phyloP scores from a whole-genome alignment of 2,113 vertebrate species.

The Rhegmatorhina hoffmannsi region DNA sequence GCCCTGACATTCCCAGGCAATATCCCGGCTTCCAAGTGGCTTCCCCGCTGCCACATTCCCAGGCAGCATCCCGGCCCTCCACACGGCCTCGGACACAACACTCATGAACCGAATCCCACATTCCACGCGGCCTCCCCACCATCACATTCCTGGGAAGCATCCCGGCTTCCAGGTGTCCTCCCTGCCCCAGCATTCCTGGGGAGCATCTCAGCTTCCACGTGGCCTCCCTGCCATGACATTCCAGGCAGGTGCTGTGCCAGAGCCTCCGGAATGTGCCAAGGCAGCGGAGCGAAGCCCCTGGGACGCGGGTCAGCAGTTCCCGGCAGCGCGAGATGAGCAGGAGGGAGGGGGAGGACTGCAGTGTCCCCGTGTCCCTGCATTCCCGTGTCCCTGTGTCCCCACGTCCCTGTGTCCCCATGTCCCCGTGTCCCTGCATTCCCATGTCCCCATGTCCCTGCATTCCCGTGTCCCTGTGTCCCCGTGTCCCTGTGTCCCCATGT shows the following conservation, averaged over 20 bases:
- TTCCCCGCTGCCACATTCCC: background rate
- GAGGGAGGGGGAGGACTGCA: background rate
- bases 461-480: too few relatives aligned
- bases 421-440: too few relatives aligned
- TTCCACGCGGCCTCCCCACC: background rate
- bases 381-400: too few relatives aligned
- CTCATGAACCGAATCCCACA: background rate
- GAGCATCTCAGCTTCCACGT: background rate
- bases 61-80: background rate
- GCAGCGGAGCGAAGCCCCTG: background rate
- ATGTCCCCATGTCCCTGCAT: background rate
- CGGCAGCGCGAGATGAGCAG: background rate
- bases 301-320: background rate
- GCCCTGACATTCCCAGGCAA: too few relatives aligned
- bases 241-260: background rate
- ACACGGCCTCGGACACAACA: fast-evolving
- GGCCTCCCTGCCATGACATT: background rate
- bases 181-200: background rate
- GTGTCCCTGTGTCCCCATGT: too few relatives aligned
- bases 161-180: background rate
- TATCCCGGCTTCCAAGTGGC: background rate
- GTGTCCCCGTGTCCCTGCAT: background rate
- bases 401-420: too few relatives aligned
- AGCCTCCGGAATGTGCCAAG: background rate
- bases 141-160: background rate